Conservation (phyloP, 2,888 invertebrate species). For the Monoplex corrugatus region DNA sequence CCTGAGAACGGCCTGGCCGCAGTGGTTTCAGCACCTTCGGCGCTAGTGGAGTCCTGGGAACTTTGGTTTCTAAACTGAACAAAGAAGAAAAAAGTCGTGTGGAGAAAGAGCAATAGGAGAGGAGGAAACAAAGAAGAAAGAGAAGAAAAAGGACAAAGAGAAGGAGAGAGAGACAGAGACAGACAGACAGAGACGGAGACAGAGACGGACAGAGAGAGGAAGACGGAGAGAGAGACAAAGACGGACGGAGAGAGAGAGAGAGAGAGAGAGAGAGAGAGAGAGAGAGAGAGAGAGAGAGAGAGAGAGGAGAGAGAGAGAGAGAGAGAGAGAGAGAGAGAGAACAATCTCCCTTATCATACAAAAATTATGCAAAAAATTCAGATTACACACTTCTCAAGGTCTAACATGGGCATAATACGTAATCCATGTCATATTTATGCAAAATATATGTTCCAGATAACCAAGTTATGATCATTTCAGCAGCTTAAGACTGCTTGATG, state of each 20-base stretch:
- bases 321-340: constrained; percentile 26
- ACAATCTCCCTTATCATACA: too few relatives aligned
- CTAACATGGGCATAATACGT: too few relatives aligned
- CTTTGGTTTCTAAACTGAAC: constrained; percentile 38
- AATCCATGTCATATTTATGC: too few relatives aligned
- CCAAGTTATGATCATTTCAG: too few relatives aligned
- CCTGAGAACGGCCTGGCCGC: constrained; percentile 41
- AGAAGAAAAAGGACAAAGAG: not conserved
- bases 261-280: not conserved
- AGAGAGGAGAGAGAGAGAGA: not conserved
- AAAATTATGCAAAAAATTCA: too few relatives aligned
- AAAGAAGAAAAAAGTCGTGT: too few relatives aligned
- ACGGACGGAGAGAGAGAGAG: not conserved
- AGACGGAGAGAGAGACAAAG: not conserved
- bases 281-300: not conserved
- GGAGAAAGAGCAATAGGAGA: not conserved
- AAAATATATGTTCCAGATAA: too few relatives aligned
- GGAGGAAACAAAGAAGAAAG: not conserved
- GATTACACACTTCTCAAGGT: too few relatives aligned
- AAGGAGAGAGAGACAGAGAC: not conserved
- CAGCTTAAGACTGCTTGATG: too few relatives aligned
- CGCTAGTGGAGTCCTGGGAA: not conserved
- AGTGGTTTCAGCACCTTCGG: constrained; percentile 10
- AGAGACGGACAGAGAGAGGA: not conserved
- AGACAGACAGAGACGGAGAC: not conserved